A percentile compares a stretch with the other conserved stretches of the same genome.
Conservation (phyloP, 2,888 invertebrate genomes). For the Tuta absoluta region DNA sequence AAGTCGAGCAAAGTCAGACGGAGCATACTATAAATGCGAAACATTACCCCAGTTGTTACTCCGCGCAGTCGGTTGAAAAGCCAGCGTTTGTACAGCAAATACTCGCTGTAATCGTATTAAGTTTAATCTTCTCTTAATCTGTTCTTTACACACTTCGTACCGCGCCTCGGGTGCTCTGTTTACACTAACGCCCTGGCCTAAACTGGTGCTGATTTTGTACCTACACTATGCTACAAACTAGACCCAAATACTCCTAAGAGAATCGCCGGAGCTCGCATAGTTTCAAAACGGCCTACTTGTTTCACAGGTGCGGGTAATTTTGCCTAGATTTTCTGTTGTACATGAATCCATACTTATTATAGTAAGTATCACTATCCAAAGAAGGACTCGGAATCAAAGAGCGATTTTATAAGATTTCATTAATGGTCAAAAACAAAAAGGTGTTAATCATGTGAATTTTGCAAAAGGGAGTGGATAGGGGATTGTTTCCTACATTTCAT, state of each 20-base stretch:
- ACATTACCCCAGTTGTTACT: neutral
- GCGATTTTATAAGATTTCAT: no score
- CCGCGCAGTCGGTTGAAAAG: neutral
- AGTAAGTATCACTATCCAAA: no score
- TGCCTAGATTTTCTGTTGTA: no score
- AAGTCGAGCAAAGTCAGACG: neutral
- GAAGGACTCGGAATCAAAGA: no score
- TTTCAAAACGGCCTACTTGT: neutral
- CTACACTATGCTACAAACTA: neutral
- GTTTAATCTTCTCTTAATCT: conserved; percentile 27
- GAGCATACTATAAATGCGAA: neutral
- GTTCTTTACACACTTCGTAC: conserved; percentile 31
- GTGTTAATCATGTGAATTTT: no score
- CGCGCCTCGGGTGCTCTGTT: conserved; percentile 22
- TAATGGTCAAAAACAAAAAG: no score
- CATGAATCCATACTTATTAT: no score
- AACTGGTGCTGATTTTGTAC: neutral
- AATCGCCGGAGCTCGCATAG: neutral
- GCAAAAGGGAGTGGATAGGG: no score
- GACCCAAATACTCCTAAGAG: neutral
- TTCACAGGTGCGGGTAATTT: neutral
- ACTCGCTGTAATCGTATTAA: conserved; percentile 27
- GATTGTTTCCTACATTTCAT: no score
- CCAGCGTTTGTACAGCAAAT: conserved; percentile 25
- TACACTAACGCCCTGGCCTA: neutral